Base-by-base conservation (phyloP, 2,888 invertebrate genomes). In the Andrena flavipes region DNA sequence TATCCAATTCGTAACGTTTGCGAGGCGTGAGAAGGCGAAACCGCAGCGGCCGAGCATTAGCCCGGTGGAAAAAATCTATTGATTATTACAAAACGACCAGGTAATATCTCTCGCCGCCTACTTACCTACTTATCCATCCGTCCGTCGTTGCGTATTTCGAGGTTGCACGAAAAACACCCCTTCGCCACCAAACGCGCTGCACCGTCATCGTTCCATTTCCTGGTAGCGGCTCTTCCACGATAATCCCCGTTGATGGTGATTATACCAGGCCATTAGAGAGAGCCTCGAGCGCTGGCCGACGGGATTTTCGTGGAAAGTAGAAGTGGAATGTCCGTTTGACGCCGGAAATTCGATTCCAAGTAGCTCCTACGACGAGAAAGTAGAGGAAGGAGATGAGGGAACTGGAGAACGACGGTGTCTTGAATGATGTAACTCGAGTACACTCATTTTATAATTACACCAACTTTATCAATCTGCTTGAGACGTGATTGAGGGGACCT, bases 91-190 rank as follows among this genome's bases (percentile, higher is more conserved):
- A 82, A 83, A 84, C 75, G 82, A 82, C 54, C 62, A 26, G 70
- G 70, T 59, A 73, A 75, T 82, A 84, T 87, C 84, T 82, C 63
- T 67, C 60, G 42, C 62, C 64, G 60, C 87, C 87, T 87, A 87
- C 87, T 87, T 87, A 87, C 87, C 87, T 85, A 87, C 87, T 87
- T 86, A 76, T 30, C 33, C 42, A 10, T 20, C 35, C 29, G 26
- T 26, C 16, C 56, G 29, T 54, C 42, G 49, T 64, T 33, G 64
- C 3, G 42, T 56, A 48, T 48, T 64, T 79, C 48, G 70, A 49
- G 59, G 51, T 26, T 67, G 56, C 29, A 64, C 71, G 63, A 75
- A 83, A 76, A 74, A 54, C 60, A 68, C 72, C 67, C 69, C 29
- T 42, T 29, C 62, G 35, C 63, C 71, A 16, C 29, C 23, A 10